Evolutionary conservation across 2,113 vertebrate genomes (phyloP).

Genomic region (Chunga burmeisteri): DNA sequence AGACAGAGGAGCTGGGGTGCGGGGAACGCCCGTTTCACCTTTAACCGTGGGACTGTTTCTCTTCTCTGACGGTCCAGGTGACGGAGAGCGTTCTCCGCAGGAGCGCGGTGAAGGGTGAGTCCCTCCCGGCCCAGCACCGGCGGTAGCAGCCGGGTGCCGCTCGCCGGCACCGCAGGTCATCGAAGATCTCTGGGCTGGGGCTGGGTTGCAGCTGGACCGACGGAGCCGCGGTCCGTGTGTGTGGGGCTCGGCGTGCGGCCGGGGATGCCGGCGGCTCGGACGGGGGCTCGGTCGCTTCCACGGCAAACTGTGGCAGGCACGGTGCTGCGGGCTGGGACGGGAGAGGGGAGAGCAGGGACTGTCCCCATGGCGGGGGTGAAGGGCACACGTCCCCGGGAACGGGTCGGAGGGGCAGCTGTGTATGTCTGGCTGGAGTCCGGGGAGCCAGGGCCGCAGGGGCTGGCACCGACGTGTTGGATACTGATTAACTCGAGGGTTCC

Average conservation of each 20-base stretch:
- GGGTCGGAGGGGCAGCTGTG: rapidly evolving
- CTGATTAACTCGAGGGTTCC: not conserved
- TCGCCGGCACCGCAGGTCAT: not conserved
- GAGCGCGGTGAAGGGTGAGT: conserved; percentile 78
- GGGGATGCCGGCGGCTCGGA: not conserved
- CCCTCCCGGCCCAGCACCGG: not conserved
- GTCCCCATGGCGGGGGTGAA: not conserved
- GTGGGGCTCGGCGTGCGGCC: rapidly evolving
- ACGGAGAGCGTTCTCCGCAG: conserved; percentile 79
- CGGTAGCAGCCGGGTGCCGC: too few species aligned
- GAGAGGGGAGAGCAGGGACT: not conserved
- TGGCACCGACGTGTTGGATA: not conserved
- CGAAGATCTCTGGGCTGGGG: not conserved
- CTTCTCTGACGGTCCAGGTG: conserved; percentile 66
- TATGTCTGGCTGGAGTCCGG: rapidly evolving
- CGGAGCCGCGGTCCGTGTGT: not conserved
- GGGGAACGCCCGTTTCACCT: rapidly evolving
- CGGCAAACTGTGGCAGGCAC: not conserved
- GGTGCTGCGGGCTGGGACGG: not conserved
- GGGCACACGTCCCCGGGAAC: rapidly evolving
- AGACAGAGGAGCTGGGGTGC: not conserved
- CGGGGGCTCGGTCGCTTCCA: rapidly evolving
- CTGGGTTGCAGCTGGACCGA: not conserved
- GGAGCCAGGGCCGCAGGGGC: not conserved
- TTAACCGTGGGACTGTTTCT: not conserved